These are phyloP conservation scores for Plodia interpunctella DNA, from an alignment of 1,140 invertebrate species.

Conservation along the genomic window DNA sequence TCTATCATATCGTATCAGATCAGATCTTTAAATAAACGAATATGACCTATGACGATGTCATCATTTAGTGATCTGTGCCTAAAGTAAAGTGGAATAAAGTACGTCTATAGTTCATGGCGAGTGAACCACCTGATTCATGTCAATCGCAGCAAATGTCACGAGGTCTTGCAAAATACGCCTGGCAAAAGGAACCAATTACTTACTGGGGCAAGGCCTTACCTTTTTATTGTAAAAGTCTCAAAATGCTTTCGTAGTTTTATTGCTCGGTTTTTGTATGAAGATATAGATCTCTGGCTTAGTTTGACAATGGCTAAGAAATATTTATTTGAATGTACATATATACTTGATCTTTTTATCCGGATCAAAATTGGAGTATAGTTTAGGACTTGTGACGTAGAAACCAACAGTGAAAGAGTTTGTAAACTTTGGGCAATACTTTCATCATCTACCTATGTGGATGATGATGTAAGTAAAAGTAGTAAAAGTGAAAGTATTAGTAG, in stretches of 20 bases:
- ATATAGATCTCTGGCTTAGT: no score
- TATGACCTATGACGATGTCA: background rate
- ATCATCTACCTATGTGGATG: no score
- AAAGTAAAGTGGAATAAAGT: background rate
- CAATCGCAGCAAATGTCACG: conserved; percentile 9
- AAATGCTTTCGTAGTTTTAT: background rate
- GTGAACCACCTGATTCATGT: conserved; percentile 6
- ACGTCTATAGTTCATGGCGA: background rate
- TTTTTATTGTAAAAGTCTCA: background rate
- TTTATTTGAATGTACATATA: no score
- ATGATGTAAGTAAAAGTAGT: no score
- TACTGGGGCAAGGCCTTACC: background rate
- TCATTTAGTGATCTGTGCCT: background rate
- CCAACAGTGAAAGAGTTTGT: no score
- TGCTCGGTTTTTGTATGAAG: background rate
- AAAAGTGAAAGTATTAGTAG: no score
- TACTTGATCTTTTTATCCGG: no score
- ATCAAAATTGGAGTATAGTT: no score
- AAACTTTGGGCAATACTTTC: no score
- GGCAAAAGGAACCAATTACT: conserved; percentile 1
- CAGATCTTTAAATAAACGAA: background rate
- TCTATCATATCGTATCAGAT: no score
- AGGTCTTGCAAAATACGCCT: background rate
- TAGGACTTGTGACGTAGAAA: no score
- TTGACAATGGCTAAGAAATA: no score